These are phyloP conservation scores for Notothenia rossii DNA, from an alignment of 2,113 vertebrate genomes.

Conservation along the genomic window DNA sequence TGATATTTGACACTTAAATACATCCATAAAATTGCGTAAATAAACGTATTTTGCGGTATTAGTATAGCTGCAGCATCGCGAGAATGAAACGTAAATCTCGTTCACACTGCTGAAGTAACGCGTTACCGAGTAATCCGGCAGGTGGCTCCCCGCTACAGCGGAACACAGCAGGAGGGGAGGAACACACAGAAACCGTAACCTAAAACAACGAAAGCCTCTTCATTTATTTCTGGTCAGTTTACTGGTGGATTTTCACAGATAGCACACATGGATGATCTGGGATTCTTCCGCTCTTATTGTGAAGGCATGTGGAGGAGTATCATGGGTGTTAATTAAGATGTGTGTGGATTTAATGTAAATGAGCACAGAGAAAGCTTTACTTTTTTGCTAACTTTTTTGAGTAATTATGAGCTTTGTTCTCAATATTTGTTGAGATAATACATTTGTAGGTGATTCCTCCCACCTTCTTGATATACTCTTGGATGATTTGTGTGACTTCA, in stretches of 20 bases:
- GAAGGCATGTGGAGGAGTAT: constrained; percentile 14
- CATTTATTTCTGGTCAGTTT: constrained; percentile 19
- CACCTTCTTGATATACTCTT: neutral
- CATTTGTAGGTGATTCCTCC: neutral
- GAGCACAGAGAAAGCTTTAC: no score
- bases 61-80: neutral
- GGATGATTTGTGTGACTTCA: neutral
- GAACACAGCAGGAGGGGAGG: constrained; percentile 49
- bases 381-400: neutral
- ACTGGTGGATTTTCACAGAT: neutral
- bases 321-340: no score
- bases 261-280: neutral
- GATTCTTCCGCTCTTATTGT: constrained; percentile 49
- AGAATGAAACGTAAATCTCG: neutral
- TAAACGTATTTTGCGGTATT: neutral
- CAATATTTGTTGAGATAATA: no score
- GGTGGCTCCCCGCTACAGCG: constrained; percentile 78
- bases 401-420: no score
- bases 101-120: constrained; percentile 8
- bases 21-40: fast-evolving
- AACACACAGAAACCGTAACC: neutral
- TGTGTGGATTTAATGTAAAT: neutral
- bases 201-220: neutral
- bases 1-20: neutral
- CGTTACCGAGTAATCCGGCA: constrained; percentile 68